Evolutionary conservation across 2,888 invertebrate species (phyloP).

Genomic region (Acleris cristana): DNA sequence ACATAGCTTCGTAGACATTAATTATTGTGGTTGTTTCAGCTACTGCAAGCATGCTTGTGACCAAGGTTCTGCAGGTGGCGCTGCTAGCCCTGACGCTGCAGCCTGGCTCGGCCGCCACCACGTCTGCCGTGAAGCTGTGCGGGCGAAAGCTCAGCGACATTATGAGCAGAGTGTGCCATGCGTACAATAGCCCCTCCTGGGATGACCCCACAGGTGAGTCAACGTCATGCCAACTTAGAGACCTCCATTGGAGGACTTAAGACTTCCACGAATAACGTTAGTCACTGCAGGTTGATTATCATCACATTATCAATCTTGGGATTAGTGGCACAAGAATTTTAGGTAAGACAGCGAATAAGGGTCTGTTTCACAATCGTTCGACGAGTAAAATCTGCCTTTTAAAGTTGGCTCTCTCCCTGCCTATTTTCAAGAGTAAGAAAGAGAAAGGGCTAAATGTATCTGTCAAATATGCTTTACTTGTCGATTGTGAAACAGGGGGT

Average conservation of each 20-base stretch:
- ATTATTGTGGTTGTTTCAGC: constrained; percentile 44
- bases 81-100: constrained; percentile 59
- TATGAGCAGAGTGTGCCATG: constrained; percentile 75
- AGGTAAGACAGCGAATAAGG: too few relatives aligned
- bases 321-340: too few relatives aligned
- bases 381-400: too few relatives aligned
- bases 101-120: constrained; percentile 58
- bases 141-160: constrained; percentile 73
- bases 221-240: background rate
- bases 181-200: constrained; percentile 76
- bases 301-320: too few relatives aligned
- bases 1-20: background rate
- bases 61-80: constrained; percentile 59
- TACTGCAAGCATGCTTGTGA: constrained; percentile 61
- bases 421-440: too few relatives aligned
- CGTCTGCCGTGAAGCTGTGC: constrained; percentile 67
- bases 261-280: too few relatives aligned
- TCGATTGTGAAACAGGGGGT: too few relatives aligned
- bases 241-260: background rate
- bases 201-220: constrained; percentile 46
- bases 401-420: too few relatives aligned
- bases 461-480: too few relatives aligned
- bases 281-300: too few relatives aligned
- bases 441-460: too few relatives aligned
- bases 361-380: too few relatives aligned